These are phyloP conservation scores for Aleiodes alternator DNA, from an alignment of 2,888 invertebrate species.

Conservation along the genomic window DNA sequence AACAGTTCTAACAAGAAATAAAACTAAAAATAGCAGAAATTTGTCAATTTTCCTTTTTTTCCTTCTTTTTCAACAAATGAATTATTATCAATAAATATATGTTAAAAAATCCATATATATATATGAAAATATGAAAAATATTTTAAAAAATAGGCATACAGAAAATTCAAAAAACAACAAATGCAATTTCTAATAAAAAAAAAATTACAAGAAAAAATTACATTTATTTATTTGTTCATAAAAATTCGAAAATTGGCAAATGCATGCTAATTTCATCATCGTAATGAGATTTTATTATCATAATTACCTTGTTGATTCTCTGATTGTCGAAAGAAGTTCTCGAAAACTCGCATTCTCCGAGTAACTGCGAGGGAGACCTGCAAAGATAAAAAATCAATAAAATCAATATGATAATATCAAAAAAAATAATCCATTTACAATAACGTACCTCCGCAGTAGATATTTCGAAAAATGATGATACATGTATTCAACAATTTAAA, in stretches of 20 bases:
- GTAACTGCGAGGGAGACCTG: not conserved
- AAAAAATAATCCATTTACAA: not conserved
- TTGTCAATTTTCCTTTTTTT: too few relatives aligned
- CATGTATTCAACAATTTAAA: constrained; percentile 22
- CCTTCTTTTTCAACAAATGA: too few relatives aligned
- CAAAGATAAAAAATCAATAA: not conserved
- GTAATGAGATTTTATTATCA: not conserved
- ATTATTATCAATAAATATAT: too few relatives aligned
- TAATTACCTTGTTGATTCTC: constrained; percentile 16
- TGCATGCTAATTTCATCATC: not conserved
- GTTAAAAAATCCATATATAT: too few relatives aligned
- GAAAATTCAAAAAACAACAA: too few relatives aligned
- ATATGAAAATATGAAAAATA: too few relatives aligned
- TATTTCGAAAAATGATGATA: constrained; percentile 15
- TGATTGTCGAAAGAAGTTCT: not conserved
- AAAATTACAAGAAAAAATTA: too few relatives aligned
- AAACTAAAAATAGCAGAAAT: too few relatives aligned
- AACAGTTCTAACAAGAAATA: too few relatives aligned
- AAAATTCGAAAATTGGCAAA: not conserved
- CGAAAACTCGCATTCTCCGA: not conserved
- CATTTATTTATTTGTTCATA: too few relatives aligned
- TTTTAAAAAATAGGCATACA: too few relatives aligned
- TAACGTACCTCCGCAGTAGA: constrained; percentile 13
- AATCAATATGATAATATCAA: not conserved
- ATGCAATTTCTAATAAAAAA: too few relatives aligned